Conservation (phyloP, 64 coral and sea anemone genomes). For the Trachythela sp. region DNA sequence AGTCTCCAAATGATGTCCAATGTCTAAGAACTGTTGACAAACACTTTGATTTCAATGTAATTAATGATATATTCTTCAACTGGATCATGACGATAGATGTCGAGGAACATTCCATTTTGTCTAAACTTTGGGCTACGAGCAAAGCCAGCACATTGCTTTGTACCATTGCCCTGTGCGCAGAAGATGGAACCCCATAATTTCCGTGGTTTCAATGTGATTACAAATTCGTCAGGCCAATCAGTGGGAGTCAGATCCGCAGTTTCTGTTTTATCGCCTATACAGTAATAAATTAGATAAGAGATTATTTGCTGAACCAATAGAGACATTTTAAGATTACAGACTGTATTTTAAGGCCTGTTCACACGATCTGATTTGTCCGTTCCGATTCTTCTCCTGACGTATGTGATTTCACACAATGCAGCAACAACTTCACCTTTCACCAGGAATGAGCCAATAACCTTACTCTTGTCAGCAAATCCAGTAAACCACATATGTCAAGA, state of each 20-base stretch:
- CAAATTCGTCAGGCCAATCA: conserved; percentile 33
- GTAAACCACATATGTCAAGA: no score
- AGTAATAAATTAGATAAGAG: not conserved
- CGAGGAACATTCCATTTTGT: not conserved
- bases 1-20: not conserved
- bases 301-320: no score
- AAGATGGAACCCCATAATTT: conserved; percentile 24
- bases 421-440: no score
- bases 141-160: conserved; percentile 3
- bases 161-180: not conserved
- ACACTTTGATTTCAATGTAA: conserved; percentile 34
- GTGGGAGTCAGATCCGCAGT: not conserved
- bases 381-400: no score
- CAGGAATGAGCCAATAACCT: no score
- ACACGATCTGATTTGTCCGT: no score
- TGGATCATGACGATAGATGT: conserved; percentile 14
- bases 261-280: not conserved
- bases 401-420: no score
- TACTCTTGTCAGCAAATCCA: no score
- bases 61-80: conserved; percentile 40
- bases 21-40: not conserved
- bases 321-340: no score
- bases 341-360: no score
- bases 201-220: conserved; percentile 21
- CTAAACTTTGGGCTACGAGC: not conserved